A percentile compares a stretch with the other conserved stretches of the same genome.
Conservation (phyloP, 2,797 vertebrate genomes). For the Falco columbarius region DNA sequence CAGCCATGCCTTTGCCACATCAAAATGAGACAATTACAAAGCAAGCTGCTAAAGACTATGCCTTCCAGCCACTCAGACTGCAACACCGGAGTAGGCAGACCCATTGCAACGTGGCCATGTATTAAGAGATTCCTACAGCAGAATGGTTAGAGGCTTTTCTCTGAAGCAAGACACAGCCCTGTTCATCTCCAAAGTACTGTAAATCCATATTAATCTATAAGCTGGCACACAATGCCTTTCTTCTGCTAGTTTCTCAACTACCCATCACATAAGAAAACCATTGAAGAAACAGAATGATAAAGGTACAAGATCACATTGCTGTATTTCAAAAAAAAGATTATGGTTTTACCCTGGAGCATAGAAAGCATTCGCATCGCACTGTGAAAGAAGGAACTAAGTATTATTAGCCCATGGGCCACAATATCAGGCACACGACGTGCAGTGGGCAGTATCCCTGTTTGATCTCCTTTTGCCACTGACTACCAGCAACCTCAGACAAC, state of each 20-base stretch:
- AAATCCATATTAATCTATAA: background rate
- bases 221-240: background rate
- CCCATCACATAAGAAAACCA: background rate
- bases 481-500: background rate
- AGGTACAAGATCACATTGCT: background rate
- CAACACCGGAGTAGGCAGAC: background rate
- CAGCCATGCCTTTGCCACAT: background rate
- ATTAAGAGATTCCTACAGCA: background rate
- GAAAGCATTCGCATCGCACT: background rate
- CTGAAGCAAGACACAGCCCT: background rate
- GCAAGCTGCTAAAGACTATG: background rate
- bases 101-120: background rate
- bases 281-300: background rate
- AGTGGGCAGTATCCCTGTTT: background rate
- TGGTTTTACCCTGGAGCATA: background rate
- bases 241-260: background rate
- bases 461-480: background rate
- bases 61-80: background rate
- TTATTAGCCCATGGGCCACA: background rate
- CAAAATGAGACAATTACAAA: background rate
- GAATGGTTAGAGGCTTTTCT: background rate
- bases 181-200: background rate
- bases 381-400: background rate
- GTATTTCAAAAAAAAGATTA: background rate
- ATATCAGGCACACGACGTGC: background rate